A percentile compares a stretch with the other conserved stretches of the same genome.
Evolutionary conservation across 2,113 vertebrate genomes (phyloP).

Genomic region (Rhinopomastus cyanomelas): DNA sequence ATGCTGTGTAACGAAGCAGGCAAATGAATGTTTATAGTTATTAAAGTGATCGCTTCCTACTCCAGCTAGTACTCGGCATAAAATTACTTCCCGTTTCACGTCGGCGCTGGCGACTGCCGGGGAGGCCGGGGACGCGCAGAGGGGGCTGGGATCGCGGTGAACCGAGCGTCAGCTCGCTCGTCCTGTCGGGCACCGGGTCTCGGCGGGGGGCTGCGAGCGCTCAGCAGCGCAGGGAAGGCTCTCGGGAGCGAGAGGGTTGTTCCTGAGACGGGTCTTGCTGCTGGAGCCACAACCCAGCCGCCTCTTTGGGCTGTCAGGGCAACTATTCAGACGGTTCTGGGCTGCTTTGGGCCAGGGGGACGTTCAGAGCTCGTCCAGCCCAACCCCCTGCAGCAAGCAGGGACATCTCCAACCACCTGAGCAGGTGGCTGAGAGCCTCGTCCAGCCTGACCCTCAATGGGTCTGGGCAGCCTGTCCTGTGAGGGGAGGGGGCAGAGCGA

Average conservation of each 20-base stretch:
- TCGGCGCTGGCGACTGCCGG: not conserved
- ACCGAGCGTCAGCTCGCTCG: rapidly evolving
- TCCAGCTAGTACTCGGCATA: not conserved
- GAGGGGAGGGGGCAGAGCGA: not conserved
- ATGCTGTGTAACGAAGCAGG: constrained; percentile 62
- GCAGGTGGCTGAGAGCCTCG: too few relatives aligned
- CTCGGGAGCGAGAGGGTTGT: rapidly evolving
- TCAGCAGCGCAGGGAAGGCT: not conserved
- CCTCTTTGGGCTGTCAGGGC: not conserved
- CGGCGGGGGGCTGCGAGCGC: not conserved
- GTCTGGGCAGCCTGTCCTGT: too few relatives aligned
- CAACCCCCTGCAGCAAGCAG: too few relatives aligned
- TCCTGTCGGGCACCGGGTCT: not conserved
- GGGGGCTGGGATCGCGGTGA: not conserved
- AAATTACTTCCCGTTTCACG: not conserved
- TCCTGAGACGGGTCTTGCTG: not conserved
- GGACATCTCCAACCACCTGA: too few relatives aligned
- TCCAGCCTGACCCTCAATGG: too few relatives aligned
- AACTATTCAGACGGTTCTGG: too few relatives aligned
- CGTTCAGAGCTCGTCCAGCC: too few relatives aligned
- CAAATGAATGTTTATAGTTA: constrained; percentile 66
- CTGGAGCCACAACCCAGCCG: rapidly evolving
- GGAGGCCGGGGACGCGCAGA: not conserved
- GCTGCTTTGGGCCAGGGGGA: too few relatives aligned
- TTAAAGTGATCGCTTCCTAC: constrained; percentile 52